phyloP scores from a whole-genome alignment of 2,797 vertebrate genomes.

The Leptodactylus fallax region DNA sequence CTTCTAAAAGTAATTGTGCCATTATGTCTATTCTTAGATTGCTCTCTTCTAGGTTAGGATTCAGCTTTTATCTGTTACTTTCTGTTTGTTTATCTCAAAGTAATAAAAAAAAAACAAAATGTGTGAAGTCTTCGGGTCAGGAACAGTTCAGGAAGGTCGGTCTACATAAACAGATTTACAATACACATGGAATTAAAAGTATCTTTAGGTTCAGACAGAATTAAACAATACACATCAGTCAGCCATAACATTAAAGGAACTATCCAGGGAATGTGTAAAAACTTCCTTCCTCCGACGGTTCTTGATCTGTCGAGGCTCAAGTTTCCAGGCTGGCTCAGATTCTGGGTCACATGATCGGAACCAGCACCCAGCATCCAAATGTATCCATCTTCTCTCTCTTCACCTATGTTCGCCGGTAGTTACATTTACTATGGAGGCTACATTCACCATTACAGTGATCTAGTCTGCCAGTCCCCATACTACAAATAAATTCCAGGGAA shows the following conservation, averaged over 20 bases:
- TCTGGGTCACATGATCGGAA: too few relatives aligned
- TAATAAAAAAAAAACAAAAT: not conserved
- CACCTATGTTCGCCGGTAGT: too few relatives aligned
- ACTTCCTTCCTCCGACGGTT: too few relatives aligned
- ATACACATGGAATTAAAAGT: not conserved
- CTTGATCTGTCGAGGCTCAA: too few relatives aligned
- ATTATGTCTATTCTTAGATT: slow-evolving; percentile 38
- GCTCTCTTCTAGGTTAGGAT: not conserved
- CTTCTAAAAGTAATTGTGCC: slow-evolving; percentile 30
- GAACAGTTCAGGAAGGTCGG: not conserved
- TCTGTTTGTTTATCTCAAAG: slow-evolving; percentile 21
- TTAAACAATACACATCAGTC: not conserved
- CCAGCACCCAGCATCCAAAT: too few relatives aligned
- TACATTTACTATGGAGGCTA: too few relatives aligned
- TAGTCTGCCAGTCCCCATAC: too few relatives aligned
- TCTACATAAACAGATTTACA: not conserved
- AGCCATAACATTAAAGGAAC: not conserved
- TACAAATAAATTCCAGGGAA: too few relatives aligned
- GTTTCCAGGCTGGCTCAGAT: too few relatives aligned
- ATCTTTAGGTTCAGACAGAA: not conserved
- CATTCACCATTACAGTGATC: too few relatives aligned
- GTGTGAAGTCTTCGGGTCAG: not conserved
- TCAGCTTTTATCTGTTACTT: slow-evolving; percentile 5
- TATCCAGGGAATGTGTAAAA: too few relatives aligned
- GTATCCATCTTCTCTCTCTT: too few relatives aligned